A percentile compares a stretch with the other conserved stretches of the same genome.
phyloP scores from a whole-genome alignment of 2,113 vertebrate species.

The Polypterus bichir region DNA sequence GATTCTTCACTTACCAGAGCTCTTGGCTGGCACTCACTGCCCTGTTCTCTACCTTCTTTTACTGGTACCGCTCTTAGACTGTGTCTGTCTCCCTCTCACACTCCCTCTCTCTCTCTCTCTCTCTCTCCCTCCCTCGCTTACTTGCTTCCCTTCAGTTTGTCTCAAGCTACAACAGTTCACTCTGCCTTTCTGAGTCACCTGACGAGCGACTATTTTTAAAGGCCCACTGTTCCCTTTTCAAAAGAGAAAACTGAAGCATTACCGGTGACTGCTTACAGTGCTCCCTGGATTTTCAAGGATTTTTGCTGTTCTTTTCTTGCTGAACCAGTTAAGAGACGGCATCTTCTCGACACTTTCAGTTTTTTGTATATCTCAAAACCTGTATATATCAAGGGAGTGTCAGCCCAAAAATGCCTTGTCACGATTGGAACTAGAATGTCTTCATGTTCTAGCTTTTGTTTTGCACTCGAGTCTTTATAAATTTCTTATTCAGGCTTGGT shows the following conservation, averaged over 20 bases:
- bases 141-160: background rate
- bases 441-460: too few relatives aligned
- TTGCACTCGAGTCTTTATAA: too few relatives aligned
- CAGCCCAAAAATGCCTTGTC: too few relatives aligned
- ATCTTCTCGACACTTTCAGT: too few relatives aligned
- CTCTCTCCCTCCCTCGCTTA: constrained; percentile 20
- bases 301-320: too few relatives aligned
- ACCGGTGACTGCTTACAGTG: too few relatives aligned
- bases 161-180: constrained; percentile 32
- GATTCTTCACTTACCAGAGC: constrained; percentile 19
- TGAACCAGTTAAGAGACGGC: too few relatives aligned
- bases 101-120: constrained; percentile 7
- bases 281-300: too few relatives aligned
- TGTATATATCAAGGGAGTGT: too few relatives aligned
- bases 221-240: constrained; percentile 39
- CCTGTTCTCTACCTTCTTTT: constrained; percentile 25
- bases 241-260: constrained; percentile 18
- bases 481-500: background rate
- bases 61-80: constrained; percentile 31
- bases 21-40: constrained; percentile 18
- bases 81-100: constrained; percentile 33
- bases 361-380: too few relatives aligned
- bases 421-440: too few relatives aligned
- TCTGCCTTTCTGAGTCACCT: constrained; percentile 48
- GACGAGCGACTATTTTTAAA: constrained; percentile 57